Base-by-base conservation (phyloP, 2,888 invertebrate species). In the Scaptodrosophila latifasciaeformis region DNA sequence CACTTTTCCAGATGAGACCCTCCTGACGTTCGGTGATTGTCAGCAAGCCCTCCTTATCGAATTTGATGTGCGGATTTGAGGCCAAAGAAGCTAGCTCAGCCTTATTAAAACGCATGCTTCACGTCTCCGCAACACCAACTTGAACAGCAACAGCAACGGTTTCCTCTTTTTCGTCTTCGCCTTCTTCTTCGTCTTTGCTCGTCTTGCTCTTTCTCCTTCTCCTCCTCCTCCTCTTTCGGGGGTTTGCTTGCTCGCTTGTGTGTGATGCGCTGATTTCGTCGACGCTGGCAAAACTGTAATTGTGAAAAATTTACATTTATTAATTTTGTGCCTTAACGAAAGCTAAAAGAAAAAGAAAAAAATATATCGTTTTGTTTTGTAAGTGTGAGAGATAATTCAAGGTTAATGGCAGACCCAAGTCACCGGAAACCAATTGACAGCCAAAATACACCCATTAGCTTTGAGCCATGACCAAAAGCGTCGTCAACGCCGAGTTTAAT, bases 1-100 rank as follows among this genome's bases (percentile, higher is more conserved):
- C 96, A 65, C 93, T 91, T 85, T 94, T 91, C 67, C 96, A 91
- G 88, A 97, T 96, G 86, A 96, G 93, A 54, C 96, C 93, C 84
- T 97, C 97, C 82, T 95, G 95, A 64, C 93, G 91, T 85, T 97
- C 96, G 75, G 93, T 92, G 54, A 97, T 90, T 64, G 92, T 91
- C 59, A 97, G 88, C 62, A 94, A 90, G 53, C 97, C 97, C 88
- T 97, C 96, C 82, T 94, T 95, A 85, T 97, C 96, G 86, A 96
- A 96, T 86, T 93, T 93, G 72, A 93, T 93, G 7, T 93, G 92
- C 37, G 93, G 92, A 87, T 96, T 95, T 52, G 93, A 92, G 59
- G 96, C 96, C 85, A 97, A 87, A 51, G 93, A 91, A 67, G 92
- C 89, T 79, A 97, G 87, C 87, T 96, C 97, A 85, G 93, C 92